A percentile compares a stretch with the other conserved stretches of the same genome.
phyloP scores from a whole-genome alignment of 2,888 invertebrate species.

The Lasiommata megera region DNA sequence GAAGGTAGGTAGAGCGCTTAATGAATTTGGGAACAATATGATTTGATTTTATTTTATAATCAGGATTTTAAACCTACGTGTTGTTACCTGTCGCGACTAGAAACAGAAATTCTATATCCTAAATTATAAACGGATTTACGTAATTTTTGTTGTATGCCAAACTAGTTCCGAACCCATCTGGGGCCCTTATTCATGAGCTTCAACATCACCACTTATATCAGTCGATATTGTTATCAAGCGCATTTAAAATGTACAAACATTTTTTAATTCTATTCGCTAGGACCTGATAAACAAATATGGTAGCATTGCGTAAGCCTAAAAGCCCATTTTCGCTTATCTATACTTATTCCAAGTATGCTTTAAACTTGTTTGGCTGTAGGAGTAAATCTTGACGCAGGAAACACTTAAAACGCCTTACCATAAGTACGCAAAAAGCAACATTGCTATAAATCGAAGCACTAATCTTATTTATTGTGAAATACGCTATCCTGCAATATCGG shows the following conservation, averaged over 20 bases:
- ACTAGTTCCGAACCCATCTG: too few species aligned
- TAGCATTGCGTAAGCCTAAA: neutral
- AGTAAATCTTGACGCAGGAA: conserved; percentile 5
- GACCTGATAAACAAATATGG: neutral
- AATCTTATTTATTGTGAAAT: conserved; percentile 10
- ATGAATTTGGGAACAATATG: too few species aligned
- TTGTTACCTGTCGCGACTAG: too few species aligned
- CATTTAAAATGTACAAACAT: neutral
- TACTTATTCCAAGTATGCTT: neutral
- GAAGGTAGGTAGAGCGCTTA: too few species aligned
- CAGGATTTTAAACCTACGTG: too few species aligned
- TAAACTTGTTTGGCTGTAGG: neutral
- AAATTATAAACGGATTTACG: too few species aligned
- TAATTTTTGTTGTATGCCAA: too few species aligned
- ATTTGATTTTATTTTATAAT: too few species aligned
- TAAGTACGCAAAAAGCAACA: conserved; percentile 5
- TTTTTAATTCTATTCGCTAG: neutral
- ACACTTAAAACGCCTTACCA: conserved; percentile 12
- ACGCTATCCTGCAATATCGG: neutral
- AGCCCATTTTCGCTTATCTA: neutral
- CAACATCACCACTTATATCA: too few species aligned
- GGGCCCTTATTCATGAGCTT: too few species aligned
- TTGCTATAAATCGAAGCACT: conserved; percentile 6
- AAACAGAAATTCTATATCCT: too few species aligned
- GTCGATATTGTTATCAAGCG: too few species aligned